A percentile compares a stretch with the other conserved stretches of the same genome.
Conservation (phyloP, 92 coral and sea anemone genomes). For the Diadumene lineata region DNA sequence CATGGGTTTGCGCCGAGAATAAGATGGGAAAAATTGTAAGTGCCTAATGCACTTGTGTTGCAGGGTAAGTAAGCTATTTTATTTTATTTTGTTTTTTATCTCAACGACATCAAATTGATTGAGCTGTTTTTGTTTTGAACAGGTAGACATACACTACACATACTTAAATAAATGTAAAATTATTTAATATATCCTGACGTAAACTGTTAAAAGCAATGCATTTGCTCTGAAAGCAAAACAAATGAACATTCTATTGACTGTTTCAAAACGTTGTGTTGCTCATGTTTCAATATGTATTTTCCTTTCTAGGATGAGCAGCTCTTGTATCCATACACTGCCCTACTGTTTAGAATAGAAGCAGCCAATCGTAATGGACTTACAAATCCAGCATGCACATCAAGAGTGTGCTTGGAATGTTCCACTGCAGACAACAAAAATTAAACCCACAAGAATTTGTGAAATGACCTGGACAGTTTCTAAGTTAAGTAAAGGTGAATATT, state of each 20-base stretch:
- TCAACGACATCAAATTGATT: not conserved
- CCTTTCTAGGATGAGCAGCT: constrained; percentile 29
- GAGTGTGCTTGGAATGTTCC: constrained; percentile 50
- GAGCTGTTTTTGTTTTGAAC: not conserved
- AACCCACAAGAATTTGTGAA: constrained; percentile 53
- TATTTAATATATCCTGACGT: too few relatives aligned
- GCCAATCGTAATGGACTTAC: constrained; percentile 56
- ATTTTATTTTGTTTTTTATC: too few relatives aligned
- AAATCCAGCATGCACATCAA: constrained; percentile 53
- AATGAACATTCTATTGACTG: not conserved
- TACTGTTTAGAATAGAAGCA: constrained; percentile 50
- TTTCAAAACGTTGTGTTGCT: too few relatives aligned
- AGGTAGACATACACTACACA: not conserved
- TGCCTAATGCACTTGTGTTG: constrained; percentile 59
- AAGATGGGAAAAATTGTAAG: constrained; percentile 35
- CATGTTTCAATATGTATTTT: not conserved
- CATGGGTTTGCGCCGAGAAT: constrained; percentile 53
- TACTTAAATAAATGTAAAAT: too few relatives aligned
- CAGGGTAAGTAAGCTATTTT: constrained; percentile 31
- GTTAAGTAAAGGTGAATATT: constrained; percentile 55
- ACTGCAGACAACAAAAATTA: constrained; percentile 50
- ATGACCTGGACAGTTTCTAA: constrained; percentile 68
- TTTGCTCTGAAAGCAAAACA: not conserved
- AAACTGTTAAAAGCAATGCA: too few relatives aligned
- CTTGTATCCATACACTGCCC: constrained; percentile 55